Conservation (phyloP, 2,113 vertebrate genomes). For the Halcyon malimbica region DNA sequence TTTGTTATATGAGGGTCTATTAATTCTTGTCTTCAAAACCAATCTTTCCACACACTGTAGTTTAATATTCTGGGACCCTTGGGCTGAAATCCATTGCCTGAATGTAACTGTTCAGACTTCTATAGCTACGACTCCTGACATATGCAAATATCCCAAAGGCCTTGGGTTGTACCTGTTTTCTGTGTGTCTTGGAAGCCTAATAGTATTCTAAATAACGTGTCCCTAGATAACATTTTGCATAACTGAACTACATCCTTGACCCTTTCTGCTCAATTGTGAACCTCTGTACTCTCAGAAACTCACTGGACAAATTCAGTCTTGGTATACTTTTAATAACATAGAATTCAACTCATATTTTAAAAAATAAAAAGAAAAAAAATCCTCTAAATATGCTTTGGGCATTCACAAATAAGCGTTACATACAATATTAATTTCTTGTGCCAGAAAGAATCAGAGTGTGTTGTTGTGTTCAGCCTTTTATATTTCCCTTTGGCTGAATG, state of each 20-base stretch:
- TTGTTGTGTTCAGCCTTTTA: not conserved
- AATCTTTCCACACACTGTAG: fast-evolving
- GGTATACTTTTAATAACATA: not conserved
- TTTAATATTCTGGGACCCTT: not conserved
- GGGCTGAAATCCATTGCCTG: not conserved
- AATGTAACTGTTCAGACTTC: not conserved
- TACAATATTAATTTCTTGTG: not conserved
- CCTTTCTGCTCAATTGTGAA: fast-evolving
- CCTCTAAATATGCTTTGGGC: not conserved
- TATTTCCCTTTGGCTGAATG: not conserved
- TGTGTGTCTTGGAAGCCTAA: not conserved
- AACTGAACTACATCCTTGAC: not conserved
- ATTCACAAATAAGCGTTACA: not conserved
- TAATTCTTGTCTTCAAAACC: not conserved
- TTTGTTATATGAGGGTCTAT: not conserved
- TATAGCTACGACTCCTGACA: not conserved
- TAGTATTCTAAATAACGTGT: not conserved
- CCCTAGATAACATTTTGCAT: not conserved
- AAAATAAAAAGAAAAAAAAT: not conserved
- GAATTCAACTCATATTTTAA: not conserved
- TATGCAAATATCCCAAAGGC: not conserved
- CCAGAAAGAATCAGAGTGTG: not conserved
- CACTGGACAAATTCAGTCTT: not conserved
- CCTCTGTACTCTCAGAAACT: not conserved
- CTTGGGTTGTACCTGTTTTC: not conserved